Evolutionary conservation across 2,888 invertebrate species (phyloP).

Genomic region (Leptopilina myrica): DNA sequence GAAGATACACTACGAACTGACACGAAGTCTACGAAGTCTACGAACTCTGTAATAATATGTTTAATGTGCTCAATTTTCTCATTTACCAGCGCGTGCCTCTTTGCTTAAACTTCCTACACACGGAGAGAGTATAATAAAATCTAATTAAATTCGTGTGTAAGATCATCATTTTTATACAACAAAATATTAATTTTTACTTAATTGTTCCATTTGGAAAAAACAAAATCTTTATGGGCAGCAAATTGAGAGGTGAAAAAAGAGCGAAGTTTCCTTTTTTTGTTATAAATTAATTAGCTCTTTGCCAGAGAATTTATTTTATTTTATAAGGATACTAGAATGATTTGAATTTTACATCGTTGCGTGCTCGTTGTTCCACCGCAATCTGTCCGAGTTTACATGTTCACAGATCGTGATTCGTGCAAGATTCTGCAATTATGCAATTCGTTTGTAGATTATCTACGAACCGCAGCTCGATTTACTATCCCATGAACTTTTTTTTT

Average conservation of each 20-base stretch:
- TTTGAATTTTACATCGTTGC: neutral
- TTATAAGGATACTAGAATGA: neutral
- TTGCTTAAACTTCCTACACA: constrained; percentile 2
- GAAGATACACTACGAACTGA: constrained; percentile 19
- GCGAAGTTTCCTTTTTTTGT: neutral
- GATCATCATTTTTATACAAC: neutral
- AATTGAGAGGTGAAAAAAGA: too few relatives aligned
- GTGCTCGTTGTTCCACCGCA: neutral
- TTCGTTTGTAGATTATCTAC: constrained; percentile 9
- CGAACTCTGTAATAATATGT: constrained; percentile 38
- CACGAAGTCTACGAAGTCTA: constrained; percentile 24
- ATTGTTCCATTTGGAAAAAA: too few relatives aligned
- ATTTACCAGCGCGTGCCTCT: constrained; percentile 32
- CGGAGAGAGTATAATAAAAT: neutral
- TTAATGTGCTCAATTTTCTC: constrained; percentile 39
- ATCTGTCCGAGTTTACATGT: neutral
- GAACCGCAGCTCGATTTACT: constrained; percentile 23
- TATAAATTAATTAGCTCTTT: neutral
- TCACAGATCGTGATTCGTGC: constrained; percentile 23
- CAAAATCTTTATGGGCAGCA: too few relatives aligned
- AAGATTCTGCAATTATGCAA: constrained; percentile 37
- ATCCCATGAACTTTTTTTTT: constrained; percentile 1
- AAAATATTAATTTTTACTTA: too few relatives aligned
- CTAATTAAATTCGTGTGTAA: neutral
- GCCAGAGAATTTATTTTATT: neutral